Evolutionary conservation across 2,113 vertebrate species (phyloP).

Genomic region (Sterrhoptilus dennistouni): DNA sequence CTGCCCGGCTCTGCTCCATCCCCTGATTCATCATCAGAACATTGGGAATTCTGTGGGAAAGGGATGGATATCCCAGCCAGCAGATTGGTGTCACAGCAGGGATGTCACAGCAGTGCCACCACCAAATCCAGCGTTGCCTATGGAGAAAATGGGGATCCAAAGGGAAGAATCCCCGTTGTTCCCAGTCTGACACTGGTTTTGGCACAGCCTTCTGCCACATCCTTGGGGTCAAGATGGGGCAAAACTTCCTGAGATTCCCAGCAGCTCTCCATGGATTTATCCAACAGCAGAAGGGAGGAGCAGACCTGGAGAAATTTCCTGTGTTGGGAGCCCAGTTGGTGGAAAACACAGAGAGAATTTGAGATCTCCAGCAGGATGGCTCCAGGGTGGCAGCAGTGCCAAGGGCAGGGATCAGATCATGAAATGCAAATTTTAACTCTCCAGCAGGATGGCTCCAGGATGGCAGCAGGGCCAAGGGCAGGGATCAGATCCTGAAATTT

Average conservation of each 20-base stretch:
- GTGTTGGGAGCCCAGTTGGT: rapidly evolving
- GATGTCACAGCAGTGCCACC: neutral
- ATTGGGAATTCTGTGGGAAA: rapidly evolving
- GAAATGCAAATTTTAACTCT: neutral
- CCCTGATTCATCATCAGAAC: neutral
- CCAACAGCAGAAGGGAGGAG: neutral
- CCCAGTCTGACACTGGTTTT: neutral
- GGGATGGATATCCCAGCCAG: rapidly evolving
- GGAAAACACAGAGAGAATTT: neutral
- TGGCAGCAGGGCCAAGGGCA: neutral
- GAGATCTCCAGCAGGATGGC: neutral
- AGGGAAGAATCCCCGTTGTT: neutral
- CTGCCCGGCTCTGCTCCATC: neutral
- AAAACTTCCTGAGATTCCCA: neutral
- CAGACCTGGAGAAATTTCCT: neutral
- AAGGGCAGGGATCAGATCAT: neutral
- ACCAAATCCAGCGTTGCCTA: rapidly evolving
- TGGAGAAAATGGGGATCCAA: neutral
- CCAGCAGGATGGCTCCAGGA: neutral
- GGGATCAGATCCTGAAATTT: neutral
- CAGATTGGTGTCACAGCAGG: neutral
- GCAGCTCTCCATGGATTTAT: neutral
- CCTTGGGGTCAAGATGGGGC: neutral
- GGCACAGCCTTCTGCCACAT: neutral
- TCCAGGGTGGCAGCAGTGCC: neutral